Evolutionary conservation across 2,797 vertebrate genomes (phyloP).

Genomic region (Gadopsis bispinosus): DNA sequence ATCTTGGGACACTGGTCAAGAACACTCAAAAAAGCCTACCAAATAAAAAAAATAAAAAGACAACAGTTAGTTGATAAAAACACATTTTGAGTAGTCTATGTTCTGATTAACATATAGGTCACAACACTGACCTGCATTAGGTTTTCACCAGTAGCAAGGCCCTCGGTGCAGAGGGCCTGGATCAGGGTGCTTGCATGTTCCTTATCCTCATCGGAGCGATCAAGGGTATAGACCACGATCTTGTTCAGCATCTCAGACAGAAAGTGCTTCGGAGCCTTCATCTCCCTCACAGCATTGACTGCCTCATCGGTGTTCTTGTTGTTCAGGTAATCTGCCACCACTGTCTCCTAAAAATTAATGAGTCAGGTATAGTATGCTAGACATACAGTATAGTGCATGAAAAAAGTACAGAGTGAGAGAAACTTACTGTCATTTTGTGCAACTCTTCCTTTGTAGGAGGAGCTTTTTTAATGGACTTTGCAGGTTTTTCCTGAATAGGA

Average conservation of each 20-base stretch:
- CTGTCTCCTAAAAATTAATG: constrained; percentile 84
- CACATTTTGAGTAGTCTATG: too few relatives aligned
- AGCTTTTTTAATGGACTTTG: constrained; percentile 94
- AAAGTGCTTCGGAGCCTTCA: constrained; percentile 96
- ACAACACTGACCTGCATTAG: constrained; percentile 90
- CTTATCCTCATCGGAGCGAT: constrained; percentile 93
- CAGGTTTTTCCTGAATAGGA: constrained; percentile 98
- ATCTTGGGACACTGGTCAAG: constrained; percentile 97
- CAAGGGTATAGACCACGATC: constrained; percentile 92
- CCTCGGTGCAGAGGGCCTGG: constrained; percentile 91
- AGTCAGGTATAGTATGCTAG: background rate
- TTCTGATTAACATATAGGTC: background rate
- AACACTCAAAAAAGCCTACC: constrained; percentile 92
- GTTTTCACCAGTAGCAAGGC: constrained; percentile 93
- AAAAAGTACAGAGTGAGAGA: background rate
- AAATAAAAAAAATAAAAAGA: background rate
- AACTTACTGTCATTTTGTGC: constrained; percentile 92
- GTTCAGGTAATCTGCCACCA: constrained; percentile 93
- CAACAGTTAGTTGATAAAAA: background rate
- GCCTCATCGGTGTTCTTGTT: constrained; percentile 91
- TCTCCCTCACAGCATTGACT: constrained; percentile 90
- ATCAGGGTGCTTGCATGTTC: constrained; percentile 93
- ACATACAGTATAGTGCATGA: background rate
- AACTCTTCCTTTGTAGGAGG: constrained; percentile 97
- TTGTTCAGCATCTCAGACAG: constrained; percentile 96